Evolutionary conservation across 2,113 vertebrate species (phyloP).

Genomic region (Solea senegalensis): DNA sequence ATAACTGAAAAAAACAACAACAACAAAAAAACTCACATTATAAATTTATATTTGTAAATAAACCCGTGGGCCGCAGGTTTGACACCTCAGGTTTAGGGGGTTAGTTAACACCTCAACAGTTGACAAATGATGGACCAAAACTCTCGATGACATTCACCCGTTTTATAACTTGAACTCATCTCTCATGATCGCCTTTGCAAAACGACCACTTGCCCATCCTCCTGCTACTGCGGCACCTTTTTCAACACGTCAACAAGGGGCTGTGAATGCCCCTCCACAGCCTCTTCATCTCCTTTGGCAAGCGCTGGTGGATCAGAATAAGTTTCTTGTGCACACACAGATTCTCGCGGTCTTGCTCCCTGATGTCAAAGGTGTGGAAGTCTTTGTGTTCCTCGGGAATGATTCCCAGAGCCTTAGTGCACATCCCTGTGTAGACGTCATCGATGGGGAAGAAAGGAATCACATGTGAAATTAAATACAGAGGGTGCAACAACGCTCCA

Average conservation of each 20-base stretch:
- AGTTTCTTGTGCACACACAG: conserved; percentile 81
- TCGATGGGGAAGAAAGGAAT: conserved; percentile 86
- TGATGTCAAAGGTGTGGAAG: conserved; percentile 78
- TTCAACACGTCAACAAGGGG: conserved; percentile 73
- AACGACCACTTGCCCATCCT: no score
- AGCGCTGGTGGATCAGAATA: conserved; percentile 84
- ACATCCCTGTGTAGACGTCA: conserved; percentile 85
- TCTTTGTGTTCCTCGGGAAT: conserved; percentile 63
- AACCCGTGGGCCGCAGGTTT: no score
- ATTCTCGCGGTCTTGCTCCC: conserved; percentile 71
- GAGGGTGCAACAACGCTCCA: conserved; percentile 35
- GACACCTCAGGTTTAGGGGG: no score
- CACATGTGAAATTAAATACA: conserved; percentile 51
- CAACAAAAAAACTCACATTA: no score
- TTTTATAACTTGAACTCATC: no score
- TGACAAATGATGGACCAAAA: not conserved
- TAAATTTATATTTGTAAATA: no score
- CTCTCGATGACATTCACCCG: no score
- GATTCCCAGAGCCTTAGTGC: conserved; percentile 73
- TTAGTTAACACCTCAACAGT: no score
- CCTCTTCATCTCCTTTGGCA: conserved; percentile 74
- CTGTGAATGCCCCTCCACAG: conserved; percentile 82
- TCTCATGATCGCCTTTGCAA: no score
- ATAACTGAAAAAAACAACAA: no score
- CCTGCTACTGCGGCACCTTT: no score